Conservation (phyloP, 1,140 invertebrate genomes). For the Lasaia peninsularis region DNA sequence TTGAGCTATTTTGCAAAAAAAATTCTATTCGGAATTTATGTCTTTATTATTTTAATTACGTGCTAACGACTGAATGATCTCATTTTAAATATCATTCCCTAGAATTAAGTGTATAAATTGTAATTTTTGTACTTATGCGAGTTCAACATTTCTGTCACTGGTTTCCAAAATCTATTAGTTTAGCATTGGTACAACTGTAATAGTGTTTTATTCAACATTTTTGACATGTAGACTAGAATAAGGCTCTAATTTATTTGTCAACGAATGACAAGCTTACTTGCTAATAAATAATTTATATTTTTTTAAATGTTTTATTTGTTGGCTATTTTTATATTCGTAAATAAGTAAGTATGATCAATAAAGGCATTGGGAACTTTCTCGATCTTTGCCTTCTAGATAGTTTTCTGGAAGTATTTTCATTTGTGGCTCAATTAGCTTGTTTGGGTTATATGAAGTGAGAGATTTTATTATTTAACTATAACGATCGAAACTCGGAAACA, state of each 20-base stretch:
- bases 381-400: too few species aligned
- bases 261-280: not conserved
- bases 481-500: too few species aligned
- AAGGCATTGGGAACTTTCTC: too few species aligned
- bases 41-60: too few species aligned
- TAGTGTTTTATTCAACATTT: not conserved
- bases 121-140: slow-evolving; percentile 2
- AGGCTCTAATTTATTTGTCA: slow-evolving; percentile 9
- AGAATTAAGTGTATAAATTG: not conserved
- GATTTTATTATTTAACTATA: too few species aligned
- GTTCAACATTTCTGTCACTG: not conserved
- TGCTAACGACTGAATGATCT: not conserved
- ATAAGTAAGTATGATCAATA: too few species aligned
- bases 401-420: too few species aligned
- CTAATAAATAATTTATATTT: slow-evolving; percentile 6
- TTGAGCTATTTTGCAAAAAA: too few species aligned
- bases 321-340: too few species aligned
- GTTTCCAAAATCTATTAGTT: not conserved
- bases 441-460: too few species aligned
- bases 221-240: not conserved
- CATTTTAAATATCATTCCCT: not conserved
- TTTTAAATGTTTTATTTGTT: not conserved
- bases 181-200: not conserved
- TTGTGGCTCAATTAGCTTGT: too few species aligned
- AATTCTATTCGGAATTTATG: too few species aligned